Base-by-base conservation (phyloP, 30 jellyfish, hydroid and myxozoan genomes). In the Turritopsis rubra region DNA sequence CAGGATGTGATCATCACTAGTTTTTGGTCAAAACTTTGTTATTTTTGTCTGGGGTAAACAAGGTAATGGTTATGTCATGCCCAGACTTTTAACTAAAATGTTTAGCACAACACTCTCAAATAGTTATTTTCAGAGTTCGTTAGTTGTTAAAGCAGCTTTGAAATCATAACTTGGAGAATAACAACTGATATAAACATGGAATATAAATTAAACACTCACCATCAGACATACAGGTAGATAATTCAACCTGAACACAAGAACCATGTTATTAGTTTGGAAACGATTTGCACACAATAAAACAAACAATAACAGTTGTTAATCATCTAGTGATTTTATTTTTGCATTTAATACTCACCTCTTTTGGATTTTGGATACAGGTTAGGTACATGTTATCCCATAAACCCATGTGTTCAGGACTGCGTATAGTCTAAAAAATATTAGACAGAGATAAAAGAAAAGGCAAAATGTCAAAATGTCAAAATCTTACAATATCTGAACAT, bases 141-240 rank as follows among this genome's bases (percentile, higher is more conserved):
- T n/a, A n/a, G n/a, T n/a, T n/a, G n/a, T 7, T 68, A 23, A n/a
- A 68, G 9, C 9, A 9, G 77, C 19, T 27, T n/a, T 68, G 30
- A 68, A n/a, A 68, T 3, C 60, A 3, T 3, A 41, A 5, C 13
- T 13, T 41, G 60, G 60, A 68, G 8, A 22, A 68, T 7, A 19
- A 7, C 16, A 19, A 16, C 16, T 23, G 77, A 68, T 68, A 9
- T 60, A 0, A 60, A 60, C 22, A 18, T 21, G 73, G 21, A 60
- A 18, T 60, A 68, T 68, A 68, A 0, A 68, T 19, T 0, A 31
- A 1, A 29, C 31, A 84, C 96, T 85, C 82, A 90, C 97, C 90
- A 79, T 90, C 97, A 31, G 86, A 86, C 75, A 90, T 86, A 80
- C 97, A 90, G 17, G 90, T 90, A 31, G 97, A 90, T 18, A 90